Evolutionary conservation across 2,888 invertebrate species (phyloP), one percentile per base, ranked within the genome.

Genomic region (Drosophila atripex): DNA sequence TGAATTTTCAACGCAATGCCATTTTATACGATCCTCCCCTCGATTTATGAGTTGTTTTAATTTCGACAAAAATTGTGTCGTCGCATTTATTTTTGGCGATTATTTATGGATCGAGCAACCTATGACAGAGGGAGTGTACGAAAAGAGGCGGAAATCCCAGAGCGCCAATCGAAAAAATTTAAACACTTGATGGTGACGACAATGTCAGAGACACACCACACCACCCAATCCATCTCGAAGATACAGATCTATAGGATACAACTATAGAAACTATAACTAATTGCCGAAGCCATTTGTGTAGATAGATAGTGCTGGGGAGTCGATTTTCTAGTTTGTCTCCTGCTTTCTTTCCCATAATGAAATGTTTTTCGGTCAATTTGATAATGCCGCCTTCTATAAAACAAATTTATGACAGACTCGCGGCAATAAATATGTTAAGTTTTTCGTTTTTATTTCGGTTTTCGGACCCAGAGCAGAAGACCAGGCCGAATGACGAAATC

Each of bases 321-420:
- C 11, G 47, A 21, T 47, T 60, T 60, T 45, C 53, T 55, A 51
- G 60, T 65, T 78, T 80, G 75, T 73, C 76, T 75, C 75, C 60
- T 74, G 77, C 76, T 74, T 74, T 71, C 61, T 41, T 80, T 59
- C 74, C 47, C 80, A 86, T 88, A 88, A 84, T 86, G 69, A 86
- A 86, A 86, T 88, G 88, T 88, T 86, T 83, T 83, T 84, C 85
- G 77, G 82, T 76, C 87, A 86, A 86, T 86, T 84, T 80, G 61
- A 84, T 75, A 84, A 78, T 86, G 78, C 83, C 80, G 70, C 41
- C 73, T 71, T 75, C 76, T 77, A 83, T 78, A 71, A 88, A 85
- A 76, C 77, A 86, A 85, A 88, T 78, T 86, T 85, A 85, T 85
- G 84, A 88, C 76, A 86, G 72, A 59, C 78, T 56, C 55, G 50